Conservation (phyloP, 2,113 vertebrate species). For the Lagenorhynchus albirostris region DNA sequence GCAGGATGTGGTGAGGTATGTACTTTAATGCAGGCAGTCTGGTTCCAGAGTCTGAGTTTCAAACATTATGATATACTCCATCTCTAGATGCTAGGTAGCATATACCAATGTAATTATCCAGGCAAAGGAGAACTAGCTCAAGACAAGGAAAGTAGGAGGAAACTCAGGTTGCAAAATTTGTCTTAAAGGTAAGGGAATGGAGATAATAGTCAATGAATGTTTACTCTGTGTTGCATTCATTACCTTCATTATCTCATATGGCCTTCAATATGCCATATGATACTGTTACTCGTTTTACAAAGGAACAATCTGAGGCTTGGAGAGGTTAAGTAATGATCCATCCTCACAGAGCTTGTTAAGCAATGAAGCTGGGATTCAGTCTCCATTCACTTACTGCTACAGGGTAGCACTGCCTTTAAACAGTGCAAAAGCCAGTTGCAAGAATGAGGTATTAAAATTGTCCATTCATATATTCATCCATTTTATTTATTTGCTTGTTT, state of each 20-base stretch:
- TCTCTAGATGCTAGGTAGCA: neutral
- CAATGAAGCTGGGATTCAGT: neutral
- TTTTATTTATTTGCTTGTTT: neutral
- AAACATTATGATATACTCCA: neutral
- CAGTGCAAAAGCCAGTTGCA: neutral
- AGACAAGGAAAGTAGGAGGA: neutral
- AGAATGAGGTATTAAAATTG: neutral
- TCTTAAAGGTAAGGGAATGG: neutral
- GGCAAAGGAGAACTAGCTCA: neutral
- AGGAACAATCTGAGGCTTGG: neutral
- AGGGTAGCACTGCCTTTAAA: neutral
- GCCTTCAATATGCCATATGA: neutral
- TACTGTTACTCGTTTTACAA: neutral
- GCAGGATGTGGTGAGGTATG: neutral
- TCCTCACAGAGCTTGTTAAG: neutral
- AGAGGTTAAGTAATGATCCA: neutral
- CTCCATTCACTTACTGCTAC: neutral
- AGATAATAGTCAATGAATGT: neutral
- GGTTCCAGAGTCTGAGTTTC: neutral
- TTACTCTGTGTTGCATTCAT: neutral
- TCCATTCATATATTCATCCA: neutral
- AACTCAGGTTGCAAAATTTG: neutral
- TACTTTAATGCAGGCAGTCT: neutral
- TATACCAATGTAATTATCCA: neutral
- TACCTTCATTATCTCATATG: neutral